phyloP scores from a whole-genome alignment of 2,888 invertebrate species.

The Tholera decimalis region DNA sequence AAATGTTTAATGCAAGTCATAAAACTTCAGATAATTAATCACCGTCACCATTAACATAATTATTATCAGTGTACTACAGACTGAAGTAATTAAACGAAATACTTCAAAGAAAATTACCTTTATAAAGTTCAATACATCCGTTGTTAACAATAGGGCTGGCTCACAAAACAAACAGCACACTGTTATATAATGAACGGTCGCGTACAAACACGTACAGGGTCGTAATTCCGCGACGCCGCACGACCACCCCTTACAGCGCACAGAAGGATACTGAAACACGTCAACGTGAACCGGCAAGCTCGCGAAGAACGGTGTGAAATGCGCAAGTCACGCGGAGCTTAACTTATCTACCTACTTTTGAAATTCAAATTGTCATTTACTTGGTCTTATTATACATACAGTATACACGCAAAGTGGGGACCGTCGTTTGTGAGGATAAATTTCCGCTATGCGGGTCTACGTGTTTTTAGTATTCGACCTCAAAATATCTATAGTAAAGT shows the following conservation, averaged over 20 bases:
- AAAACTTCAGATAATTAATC: conserved; percentile 50
- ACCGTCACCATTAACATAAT: conserved; percentile 26
- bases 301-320: conserved; percentile 84
- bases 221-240: conserved; percentile 64
- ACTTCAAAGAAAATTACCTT: conserved; percentile 68
- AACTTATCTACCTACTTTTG: conserved; percentile 86
- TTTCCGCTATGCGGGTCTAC: conserved; percentile 72
- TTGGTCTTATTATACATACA: conserved; percentile 80
- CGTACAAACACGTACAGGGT: conserved; percentile 80
- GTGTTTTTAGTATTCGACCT: conserved; percentile 70
- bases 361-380: conserved; percentile 86
- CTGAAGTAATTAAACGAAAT: conserved; percentile 39
- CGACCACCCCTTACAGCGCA: conserved; percentile 72
- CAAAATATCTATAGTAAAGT: conserved; percentile 59
- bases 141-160: conserved; percentile 67
- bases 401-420: conserved; percentile 73
- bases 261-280: conserved; percentile 81
- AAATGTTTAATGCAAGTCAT: conserved; percentile 37
- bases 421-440: conserved; percentile 69
- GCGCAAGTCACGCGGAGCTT: conserved; percentile 88
- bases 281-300: conserved; percentile 79
- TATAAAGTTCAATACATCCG: conserved; percentile 70
- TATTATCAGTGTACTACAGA: conserved; percentile 17
- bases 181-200: conserved; percentile 85
- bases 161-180: conserved; percentile 87